phyloP scores from a whole-genome alignment of 2,888 invertebrate species.

The Galerucella nymphaeae region DNA sequence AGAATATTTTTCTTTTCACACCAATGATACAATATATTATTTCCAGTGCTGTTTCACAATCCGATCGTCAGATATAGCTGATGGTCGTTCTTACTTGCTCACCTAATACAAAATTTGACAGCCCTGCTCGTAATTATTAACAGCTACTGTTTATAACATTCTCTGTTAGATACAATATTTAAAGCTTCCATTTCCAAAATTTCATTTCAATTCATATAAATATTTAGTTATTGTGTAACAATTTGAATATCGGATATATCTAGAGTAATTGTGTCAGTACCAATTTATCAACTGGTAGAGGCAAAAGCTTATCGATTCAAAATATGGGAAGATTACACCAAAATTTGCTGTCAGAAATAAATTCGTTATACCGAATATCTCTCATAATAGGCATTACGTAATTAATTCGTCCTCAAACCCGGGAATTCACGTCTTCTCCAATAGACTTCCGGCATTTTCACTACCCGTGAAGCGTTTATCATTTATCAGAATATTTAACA shows the following conservation, averaged over 20 bases:
- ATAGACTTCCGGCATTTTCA: constrained; percentile 28
- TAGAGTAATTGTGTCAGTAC: background rate
- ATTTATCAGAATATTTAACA: constrained; percentile 52
- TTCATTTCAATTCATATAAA: background rate
- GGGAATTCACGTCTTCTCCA: constrained; percentile 23
- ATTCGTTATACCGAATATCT: constrained; percentile 12
- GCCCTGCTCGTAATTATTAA: too few species aligned
- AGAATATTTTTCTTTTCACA: too few species aligned
- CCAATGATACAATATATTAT: too few species aligned
- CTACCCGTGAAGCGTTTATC: constrained; percentile 46
- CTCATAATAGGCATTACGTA: constrained; percentile 9
- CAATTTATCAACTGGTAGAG: background rate
- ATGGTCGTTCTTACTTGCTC: too few species aligned
- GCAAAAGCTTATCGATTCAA: background rate
- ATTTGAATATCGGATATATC: background rate
- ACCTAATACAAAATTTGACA: too few species aligned
- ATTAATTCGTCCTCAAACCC: constrained; percentile 28
- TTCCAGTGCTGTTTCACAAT: too few species aligned
- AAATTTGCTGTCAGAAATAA: background rate
- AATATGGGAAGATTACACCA: constrained; percentile 1
- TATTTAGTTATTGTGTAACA: background rate
- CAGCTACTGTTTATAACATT: too few species aligned
- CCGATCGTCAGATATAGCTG: too few species aligned
- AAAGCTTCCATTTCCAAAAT: too few species aligned
- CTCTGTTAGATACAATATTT: too few species aligned